These are phyloP conservation scores for Rhea pennata DNA, from an alignment of 2,113 vertebrate species.

Conservation along the genomic window DNA sequence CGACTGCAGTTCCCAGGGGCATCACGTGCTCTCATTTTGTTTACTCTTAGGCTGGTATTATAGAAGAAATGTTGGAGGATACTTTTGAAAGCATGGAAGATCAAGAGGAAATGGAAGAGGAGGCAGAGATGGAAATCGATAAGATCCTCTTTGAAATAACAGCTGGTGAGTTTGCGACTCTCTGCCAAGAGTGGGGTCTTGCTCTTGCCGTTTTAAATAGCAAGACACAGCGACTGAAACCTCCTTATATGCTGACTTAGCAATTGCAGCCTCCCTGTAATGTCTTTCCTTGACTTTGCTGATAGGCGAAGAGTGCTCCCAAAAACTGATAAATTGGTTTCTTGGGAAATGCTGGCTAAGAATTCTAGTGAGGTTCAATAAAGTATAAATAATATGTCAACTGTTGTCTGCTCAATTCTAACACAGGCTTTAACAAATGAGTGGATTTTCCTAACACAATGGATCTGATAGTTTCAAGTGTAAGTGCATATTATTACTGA, in stretches of 20 bases:
- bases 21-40: neutral
- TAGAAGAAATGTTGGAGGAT: conserved; percentile 98
- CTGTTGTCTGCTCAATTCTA: neutral
- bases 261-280: fast-evolving
- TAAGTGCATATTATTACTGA: fast-evolving
- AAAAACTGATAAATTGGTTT: neutral
- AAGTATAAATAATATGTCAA: neutral
- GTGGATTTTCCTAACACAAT: neutral
- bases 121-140: conserved; percentile 93
- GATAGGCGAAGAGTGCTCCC: neutral
- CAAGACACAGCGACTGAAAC: neutral
- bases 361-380: neutral
- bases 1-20: neutral
- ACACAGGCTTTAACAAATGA: neutral
- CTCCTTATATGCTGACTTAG: fast-evolving
- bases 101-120: conserved; percentile 97
- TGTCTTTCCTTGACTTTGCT: neutral
- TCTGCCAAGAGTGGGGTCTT: neutral
- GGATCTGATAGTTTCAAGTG: fast-evolving
- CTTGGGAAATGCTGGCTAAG: neutral
- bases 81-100: conserved; percentile 97
- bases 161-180: conserved; percentile 81
- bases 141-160: conserved; percentile 98
- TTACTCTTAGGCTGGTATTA: conserved; percentile 90
- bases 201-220: fast-evolving